Conservation (phyloP, 1,140 invertebrate species). For the Akabosia matsudoensis region DNA sequence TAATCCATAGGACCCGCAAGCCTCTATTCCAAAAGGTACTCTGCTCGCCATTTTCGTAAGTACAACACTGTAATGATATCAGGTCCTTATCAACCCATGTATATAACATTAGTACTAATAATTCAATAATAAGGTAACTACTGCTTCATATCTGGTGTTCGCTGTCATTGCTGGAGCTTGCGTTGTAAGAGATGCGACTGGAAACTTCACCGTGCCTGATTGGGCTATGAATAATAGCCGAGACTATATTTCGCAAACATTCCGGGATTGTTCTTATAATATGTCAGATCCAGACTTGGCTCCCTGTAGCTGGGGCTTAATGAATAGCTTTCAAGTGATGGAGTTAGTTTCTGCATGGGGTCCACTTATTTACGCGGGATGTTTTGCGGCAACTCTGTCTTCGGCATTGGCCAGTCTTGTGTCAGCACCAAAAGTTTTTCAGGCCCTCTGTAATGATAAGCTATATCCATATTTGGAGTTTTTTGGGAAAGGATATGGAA, state of each 20-base stretch:
- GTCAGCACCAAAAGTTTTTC: conserved; percentile 58
- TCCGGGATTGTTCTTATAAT: conserved; percentile 46
- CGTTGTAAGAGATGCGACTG: conserved; percentile 73
- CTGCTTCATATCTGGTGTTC: conserved; percentile 77
- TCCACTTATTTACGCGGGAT: conserved; percentile 58
- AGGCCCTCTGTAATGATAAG: conserved; percentile 23
- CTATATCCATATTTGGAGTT: conserved; percentile 61
- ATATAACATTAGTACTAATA: too few species aligned
- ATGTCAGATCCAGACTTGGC: conserved; percentile 18
- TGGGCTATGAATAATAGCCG: conserved; percentile 52
- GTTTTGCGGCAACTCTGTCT: conserved; percentile 63
- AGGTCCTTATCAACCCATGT: too few species aligned
- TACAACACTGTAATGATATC: background rate
- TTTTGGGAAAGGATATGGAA: conserved; percentile 62
- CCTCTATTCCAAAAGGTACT: conserved; percentile 68
- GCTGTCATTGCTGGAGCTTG: conserved; percentile 71
- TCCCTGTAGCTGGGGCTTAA: conserved; percentile 64
- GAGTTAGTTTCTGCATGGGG: conserved; percentile 53
- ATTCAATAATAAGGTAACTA: too few species aligned
- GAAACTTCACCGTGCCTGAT: conserved; percentile 58
- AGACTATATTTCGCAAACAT: conserved; percentile 51
- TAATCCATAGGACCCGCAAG: background rate
- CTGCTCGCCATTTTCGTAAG: conserved; percentile 70
- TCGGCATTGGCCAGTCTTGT: conserved; percentile 63
- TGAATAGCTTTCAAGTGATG: conserved; percentile 71